These are phyloP conservation scores for Rhopalosiphum nymphaeae DNA, from an alignment of 2,888 invertebrate genomes.

Conservation along the genomic window DNA sequence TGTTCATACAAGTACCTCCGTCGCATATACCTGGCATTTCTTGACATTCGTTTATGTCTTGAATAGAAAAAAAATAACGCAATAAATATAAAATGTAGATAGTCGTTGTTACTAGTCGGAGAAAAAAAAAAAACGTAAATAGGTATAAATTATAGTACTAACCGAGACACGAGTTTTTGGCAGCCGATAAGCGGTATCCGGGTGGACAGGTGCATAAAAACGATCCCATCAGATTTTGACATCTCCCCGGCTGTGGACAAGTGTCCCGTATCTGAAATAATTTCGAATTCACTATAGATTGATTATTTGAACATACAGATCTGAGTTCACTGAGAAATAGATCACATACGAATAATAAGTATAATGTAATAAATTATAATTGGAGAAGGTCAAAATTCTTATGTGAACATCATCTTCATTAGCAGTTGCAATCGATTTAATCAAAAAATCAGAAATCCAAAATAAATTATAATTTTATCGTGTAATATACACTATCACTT, in stretches of 20 bases:
- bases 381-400: too few species aligned
- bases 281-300: not conserved
- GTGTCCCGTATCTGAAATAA: conserved; percentile 71
- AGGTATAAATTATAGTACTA: conserved; percentile 63
- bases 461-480: too few species aligned
- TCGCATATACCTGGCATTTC: conserved; percentile 81
- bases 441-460: too few species aligned
- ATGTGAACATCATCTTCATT: too few species aligned
- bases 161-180: conserved; percentile 75
- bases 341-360: not conserved
- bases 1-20: conserved; percentile 85
- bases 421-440: too few species aligned
- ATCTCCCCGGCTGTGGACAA: conserved; percentile 77
- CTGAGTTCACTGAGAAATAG: not conserved
- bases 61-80: conserved; percentile 69
- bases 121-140: not conserved
- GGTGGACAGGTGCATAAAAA: conserved; percentile 83
- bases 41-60: conserved; percentile 85
- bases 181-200: conserved; percentile 80
- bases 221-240: conserved; percentile 80
- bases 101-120: not conserved
- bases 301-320: not conserved
- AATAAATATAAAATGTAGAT: not conserved
- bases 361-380: not conserved
- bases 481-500: too few species aligned